Percentiles rank a stretch among this genome's conserved stretches.
Evolutionary conservation across 2,888 invertebrate species (phyloP).

Genomic region (Apotomis capreana): DNA sequence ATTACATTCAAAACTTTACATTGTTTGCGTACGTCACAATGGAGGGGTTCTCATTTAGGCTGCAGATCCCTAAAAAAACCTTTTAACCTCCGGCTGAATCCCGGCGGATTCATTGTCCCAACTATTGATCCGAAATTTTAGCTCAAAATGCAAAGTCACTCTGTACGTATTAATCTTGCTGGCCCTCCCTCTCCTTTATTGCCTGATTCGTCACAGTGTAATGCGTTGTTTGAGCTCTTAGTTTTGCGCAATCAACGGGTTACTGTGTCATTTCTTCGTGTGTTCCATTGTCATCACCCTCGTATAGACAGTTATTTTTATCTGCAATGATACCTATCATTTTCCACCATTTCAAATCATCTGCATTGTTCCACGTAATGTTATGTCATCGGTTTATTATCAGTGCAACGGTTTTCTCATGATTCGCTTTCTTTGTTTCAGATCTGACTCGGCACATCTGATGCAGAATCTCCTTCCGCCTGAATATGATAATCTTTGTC

Average conservation of each 20-base stretch:
- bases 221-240: constrained; percentile 49
- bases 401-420: not conserved
- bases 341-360: constrained; percentile 17
- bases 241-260: constrained; percentile 28
- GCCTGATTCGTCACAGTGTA: constrained; percentile 66
- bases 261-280: constrained; percentile 30
- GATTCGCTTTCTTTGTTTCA: constrained; percentile 64
- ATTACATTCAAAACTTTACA: constrained; percentile 40
- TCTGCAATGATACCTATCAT: not conserved
- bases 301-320: constrained; percentile 21
- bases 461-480: constrained; percentile 53
- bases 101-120: constrained; percentile 43
- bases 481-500: constrained; percentile 51
- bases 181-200: constrained; percentile 61
- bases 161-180: constrained; percentile 64
- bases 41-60: constrained; percentile 34
- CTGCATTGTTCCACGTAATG: constrained; percentile 2
- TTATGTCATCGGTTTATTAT: constrained; percentile 7
- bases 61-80: constrained; percentile 38
- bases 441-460: constrained; percentile 65
- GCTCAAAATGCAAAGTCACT: constrained; percentile 64
- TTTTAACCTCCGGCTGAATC: constrained; percentile 38
- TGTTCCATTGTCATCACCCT: not conserved
- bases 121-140: constrained; percentile 59
- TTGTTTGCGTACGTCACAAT: constrained; percentile 38